phyloP scores from a whole-genome alignment of 2,888 invertebrate species.

The Meghimatium bilineatum region DNA sequence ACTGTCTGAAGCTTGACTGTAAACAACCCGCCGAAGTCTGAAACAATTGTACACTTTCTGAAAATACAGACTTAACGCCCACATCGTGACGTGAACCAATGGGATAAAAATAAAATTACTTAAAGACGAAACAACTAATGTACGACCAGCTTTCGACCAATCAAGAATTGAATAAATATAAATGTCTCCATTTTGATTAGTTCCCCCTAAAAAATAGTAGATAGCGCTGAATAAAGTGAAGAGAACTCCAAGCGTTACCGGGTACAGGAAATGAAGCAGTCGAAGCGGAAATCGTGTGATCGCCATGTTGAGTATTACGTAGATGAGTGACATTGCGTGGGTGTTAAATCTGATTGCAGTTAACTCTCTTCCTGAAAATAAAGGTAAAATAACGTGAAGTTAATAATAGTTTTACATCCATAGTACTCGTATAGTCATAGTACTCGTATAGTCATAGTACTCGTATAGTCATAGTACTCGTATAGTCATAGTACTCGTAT shows the following conservation, averaged over 20 bases:
- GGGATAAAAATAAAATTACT: constrained; percentile 57
- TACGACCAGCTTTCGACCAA: constrained; percentile 75
- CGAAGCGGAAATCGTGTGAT: constrained; percentile 86
- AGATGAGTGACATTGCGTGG: constrained; percentile 86
- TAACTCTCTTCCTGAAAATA: constrained; percentile 35
- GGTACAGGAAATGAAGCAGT: constrained; percentile 78
- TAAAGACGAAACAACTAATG: constrained; percentile 52
- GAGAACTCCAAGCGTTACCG: constrained; percentile 63
- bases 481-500: too few relatives aligned
- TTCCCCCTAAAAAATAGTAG: constrained; percentile 85
- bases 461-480: too few relatives aligned
- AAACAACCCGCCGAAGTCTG: constrained; percentile 9
- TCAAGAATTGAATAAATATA: constrained; percentile 87
- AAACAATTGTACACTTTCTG: constrained; percentile 17
- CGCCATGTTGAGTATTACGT: constrained; percentile 85
- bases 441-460: too few relatives aligned
- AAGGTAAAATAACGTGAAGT: background rate
- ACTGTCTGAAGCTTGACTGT: background rate
- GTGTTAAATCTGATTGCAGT: constrained; percentile 48
- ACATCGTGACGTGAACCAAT: constrained; percentile 56
- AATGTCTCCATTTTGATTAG: constrained; percentile 82
- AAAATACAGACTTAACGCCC: constrained; percentile 16
- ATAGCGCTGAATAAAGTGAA: constrained; percentile 82
- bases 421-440: too few relatives aligned
- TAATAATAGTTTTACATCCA: too few relatives aligned